phyloP scores from a whole-genome alignment of 2,797 vertebrate species.

The Phyllotis vaccarum region DNA sequence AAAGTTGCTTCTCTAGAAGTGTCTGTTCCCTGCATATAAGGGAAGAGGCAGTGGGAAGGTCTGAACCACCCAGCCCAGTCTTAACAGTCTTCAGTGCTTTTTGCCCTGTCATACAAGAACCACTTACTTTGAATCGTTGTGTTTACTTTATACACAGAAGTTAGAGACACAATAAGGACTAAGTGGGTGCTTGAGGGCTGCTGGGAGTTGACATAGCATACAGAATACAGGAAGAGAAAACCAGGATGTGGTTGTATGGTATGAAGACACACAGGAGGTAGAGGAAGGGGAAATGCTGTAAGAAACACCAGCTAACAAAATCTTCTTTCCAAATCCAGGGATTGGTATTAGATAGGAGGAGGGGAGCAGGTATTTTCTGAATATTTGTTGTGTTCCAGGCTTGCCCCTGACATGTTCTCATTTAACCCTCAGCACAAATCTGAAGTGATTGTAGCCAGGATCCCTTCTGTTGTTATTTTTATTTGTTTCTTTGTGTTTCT shows the following conservation, averaged over 20 bases:
- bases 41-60: neutral
- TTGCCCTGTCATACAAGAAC: neutral
- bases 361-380: neutral
- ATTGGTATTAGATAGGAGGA: neutral
- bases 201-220: neutral
- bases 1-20: neutral
- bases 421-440: neutral
- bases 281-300: neutral
- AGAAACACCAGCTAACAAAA: neutral
- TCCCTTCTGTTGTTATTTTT: neutral
- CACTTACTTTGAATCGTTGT: neutral
- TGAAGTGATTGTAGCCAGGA: neutral
- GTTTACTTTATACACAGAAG: neutral
- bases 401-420: rapidly evolving
- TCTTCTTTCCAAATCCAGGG: neutral
- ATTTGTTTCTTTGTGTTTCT: neutral
- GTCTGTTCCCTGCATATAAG: neutral
- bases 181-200: neutral
- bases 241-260: neutral
- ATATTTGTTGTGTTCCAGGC: neutral
- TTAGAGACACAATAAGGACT: neutral
- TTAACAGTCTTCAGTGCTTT: neutral
- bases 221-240: neutral
- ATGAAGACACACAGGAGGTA: neutral
- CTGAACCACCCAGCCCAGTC: neutral